Evolutionary conservation across 2,888 invertebrate species (phyloP), one percentile per base, ranked within the genome.

Genomic region (Galerucella nymphaeae): DNA sequence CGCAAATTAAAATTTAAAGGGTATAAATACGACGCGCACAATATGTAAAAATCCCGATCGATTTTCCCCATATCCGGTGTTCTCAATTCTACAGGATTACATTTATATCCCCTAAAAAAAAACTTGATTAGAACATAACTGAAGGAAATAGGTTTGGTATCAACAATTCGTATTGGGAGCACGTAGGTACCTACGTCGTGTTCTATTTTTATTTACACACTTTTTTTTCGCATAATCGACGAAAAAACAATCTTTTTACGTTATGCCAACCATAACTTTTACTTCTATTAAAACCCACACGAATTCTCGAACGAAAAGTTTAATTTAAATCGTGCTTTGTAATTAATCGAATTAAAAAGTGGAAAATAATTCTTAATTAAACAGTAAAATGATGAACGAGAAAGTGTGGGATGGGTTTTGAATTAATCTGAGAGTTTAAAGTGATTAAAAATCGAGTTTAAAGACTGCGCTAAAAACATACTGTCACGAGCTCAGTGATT

Each of bases 141-240:
- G 16, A 50, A 50, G n/a, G 50, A n/a, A 50, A 50, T 16, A 50
- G 16, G 50, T 50, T n/a, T 50, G n/a, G 6, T 50, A 50, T 16
- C 14, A n/a, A 1, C 50, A 14, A n/a, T 50, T 16, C n/a, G 50
- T 16, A 50, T 2, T 8, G 14, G 50, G 5, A n/a, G 16, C 50
- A 50, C 50, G 50, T 50, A 50, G 1, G 2, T 8, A 50, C 14
- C 8, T n/a, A 50, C 16, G 16, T n/a, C 11, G 11, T 45, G 45
- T 45, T 45, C 14, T 45, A 45, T 2, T 45, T 13, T 11, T 45
- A 45, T 45, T 45, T 38, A 38, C 45, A 45, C 45, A 13, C 45
- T 45, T 14, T 45, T 50, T 50, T 50, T 50, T n/a, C n/a, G 50
- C 50, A n/a, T n/a, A 50, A 8, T 50, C n/a, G 50, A 50, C 50